Base-by-base conservation (phyloP, 1,140 invertebrate genomes). In the Cataglyphis hispanica region DNA sequence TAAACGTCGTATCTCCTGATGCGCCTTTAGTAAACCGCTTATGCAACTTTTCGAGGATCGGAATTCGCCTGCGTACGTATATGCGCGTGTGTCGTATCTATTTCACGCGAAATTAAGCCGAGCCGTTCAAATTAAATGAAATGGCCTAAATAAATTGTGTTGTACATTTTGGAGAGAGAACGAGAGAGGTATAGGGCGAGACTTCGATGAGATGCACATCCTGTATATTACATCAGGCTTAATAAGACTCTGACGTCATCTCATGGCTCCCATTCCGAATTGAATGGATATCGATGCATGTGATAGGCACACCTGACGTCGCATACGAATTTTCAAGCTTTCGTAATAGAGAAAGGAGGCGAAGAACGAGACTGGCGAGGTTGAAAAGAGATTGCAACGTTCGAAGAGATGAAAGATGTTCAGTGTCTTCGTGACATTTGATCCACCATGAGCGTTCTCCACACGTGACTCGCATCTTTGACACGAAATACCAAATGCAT, bases 291-390 rank as follows among this genome's bases (percentile, higher is more conserved):
- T 50, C 16, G 46, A 50, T 50, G 46, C 46, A 16, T 50, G 16
- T 19, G 16, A 50, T 50, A 37, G 19, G 60, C 60, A 8, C 37
- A 50, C 13, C 27, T 67, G 40, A 70, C 37, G 53, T 72, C 11
- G 11, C 27, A 13, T 58, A 76, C 63, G 84, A 85, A 91, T 86
- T 69, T 87, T 50, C 58, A 37, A 53, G 25, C 78, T 89, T 86
- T 89, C 81, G 86, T 77, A 90, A 90, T 67, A 88, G 90, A 86
- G 90, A 91, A 91, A 91, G 90, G 88, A 91, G 72, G 53, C 16
- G 27, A 37, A 4, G 37, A 72, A 46, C 40, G 34, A 46, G 43
- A 10, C 40, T 22, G 88, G 19, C n/a, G 43, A 53, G 67, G 72
- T 63, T n/a, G n/a, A 72, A 86, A 89, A 89, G 91, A 88, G 91